Base-by-base conservation (phyloP, 2,797 vertebrate genomes). In the Adrianichthys oophorus region DNA sequence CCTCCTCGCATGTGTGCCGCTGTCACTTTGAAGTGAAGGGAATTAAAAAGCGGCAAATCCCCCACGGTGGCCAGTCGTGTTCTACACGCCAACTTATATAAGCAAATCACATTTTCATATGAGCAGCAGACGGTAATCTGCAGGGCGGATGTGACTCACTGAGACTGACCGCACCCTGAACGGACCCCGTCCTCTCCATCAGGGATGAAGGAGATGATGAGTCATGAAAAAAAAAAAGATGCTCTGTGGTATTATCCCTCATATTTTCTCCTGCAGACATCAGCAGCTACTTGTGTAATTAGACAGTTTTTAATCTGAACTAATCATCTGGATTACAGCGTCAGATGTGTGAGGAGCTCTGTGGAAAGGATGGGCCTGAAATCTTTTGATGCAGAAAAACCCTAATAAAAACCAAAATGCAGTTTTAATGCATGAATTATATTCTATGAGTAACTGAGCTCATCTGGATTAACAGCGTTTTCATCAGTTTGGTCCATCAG, bases 11-110 rank as follows among this genome's bases (percentile, higher is more conserved):
- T 68, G 69, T 62, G 59, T 70, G 48, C 24, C 4, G 0, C 67
- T 19, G 58, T 29, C 54, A 29, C 76, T 64, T 71, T 72, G 61
- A 75, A 74, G 56, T 76, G 68, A 49, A 57, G 56, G 73, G 73
- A 76, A 78, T 78, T 72, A 81, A 53, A 72, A 51, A 57, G 62
- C 29, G 2, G n/a, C 55, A 76, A 83, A 84, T 83, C 68, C 70
- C 23, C 23, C 1, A 46, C 0, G 53, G 46, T 52, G 61, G 48
- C 56, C 59, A 43, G 56, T 21, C 56, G 0, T 65, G 62, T 73
- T 68, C 41, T 54, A 54, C 63, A 71, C 43, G 23, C 15, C 8
- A 40, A 37, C 62, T 85, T 82, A 75, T 59, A 59, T 83, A 81
- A 80, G 61, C 37, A 71, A 72, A 82, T 70, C 41, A 41, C 67